A percentile compares a stretch with the other conserved stretches of the same genome.
Evolutionary conservation across 2,797 vertebrate species (phyloP).

Genomic region (Valencia hispanica): DNA sequence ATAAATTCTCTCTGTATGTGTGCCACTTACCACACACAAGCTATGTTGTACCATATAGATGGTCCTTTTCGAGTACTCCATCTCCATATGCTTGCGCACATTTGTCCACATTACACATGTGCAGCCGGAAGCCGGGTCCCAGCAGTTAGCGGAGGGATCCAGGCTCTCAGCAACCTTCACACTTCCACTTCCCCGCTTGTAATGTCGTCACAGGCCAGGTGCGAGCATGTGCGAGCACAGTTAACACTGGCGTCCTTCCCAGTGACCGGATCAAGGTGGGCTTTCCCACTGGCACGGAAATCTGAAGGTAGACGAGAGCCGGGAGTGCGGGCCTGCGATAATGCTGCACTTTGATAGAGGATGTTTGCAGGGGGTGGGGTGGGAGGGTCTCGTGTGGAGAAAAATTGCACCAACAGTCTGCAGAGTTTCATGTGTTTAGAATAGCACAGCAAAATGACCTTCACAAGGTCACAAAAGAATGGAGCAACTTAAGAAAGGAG

Average conservation of each 20-base stretch:
- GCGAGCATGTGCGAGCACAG: constrained; percentile 49
- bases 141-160: constrained; percentile 10
- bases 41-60: neutral
- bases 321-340: neutral
- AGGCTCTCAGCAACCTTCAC: constrained; percentile 37
- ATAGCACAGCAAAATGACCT: neutral
- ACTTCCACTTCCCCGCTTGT: neutral
- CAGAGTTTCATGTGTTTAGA: constrained; percentile 15
- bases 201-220: constrained; percentile 34
- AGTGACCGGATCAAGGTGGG: constrained; percentile 44
- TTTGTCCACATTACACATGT: neutral
- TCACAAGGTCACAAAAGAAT: neutral
- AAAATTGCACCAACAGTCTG: constrained; percentile 11
- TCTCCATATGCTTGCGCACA: neutral
- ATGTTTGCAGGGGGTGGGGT: constrained; percentile 7
- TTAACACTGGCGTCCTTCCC: constrained; percentile 54
- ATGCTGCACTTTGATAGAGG: constrained; percentile 14
- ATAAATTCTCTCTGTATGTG: constrained; percentile 54
- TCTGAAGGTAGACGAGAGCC: constrained; percentile 16
- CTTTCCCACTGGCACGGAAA: constrained; percentile 28
- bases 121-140: neutral
- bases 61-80: neutral
- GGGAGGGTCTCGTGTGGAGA: constrained; percentile 10
- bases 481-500: no score
- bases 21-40: constrained; percentile 14